phyloP scores from a whole-genome alignment of 1,140 invertebrate genomes.

The Octopus sinensis region DNA sequence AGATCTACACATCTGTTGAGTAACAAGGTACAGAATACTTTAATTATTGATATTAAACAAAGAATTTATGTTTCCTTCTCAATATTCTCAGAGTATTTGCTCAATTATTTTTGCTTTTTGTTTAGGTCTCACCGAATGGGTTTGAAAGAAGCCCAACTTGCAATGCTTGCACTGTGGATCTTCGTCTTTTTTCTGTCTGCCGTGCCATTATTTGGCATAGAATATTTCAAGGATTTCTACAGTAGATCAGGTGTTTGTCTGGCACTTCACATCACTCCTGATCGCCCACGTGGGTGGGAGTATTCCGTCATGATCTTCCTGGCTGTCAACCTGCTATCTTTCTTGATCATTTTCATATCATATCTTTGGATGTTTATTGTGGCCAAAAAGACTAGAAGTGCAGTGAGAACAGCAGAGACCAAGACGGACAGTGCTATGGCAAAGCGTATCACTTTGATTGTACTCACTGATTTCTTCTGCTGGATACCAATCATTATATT shows the following conservation, averaged over 20 bases:
- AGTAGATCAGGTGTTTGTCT: conserved; percentile 65
- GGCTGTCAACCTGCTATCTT: conserved; percentile 61
- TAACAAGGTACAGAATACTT: too few relatives aligned
- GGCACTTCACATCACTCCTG: conserved; percentile 63
- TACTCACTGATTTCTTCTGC: conserved; percentile 63
- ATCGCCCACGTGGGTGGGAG: conserved; percentile 64
- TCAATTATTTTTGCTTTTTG: conserved; percentile 15
- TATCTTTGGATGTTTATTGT: conserved; percentile 64
- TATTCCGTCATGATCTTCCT: conserved; percentile 65
- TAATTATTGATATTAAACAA: too few relatives aligned
- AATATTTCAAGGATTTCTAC: conserved; percentile 63
- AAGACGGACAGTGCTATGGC: conserved; percentile 61
- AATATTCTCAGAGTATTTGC: too few relatives aligned
- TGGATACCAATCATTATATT: conserved; percentile 64
- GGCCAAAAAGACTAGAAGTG: conserved; percentile 59
- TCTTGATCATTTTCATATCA: conserved; percentile 61
- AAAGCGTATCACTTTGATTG: conserved; percentile 62
- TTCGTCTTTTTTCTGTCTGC: conserved; percentile 57
- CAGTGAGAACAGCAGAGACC: conserved; percentile 50
- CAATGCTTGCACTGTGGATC: conserved; percentile 61
- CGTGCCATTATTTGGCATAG: conserved; percentile 57
- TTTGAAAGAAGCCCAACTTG: conserved; percentile 54
- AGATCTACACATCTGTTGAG: too few relatives aligned
- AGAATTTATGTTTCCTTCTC: too few relatives aligned
- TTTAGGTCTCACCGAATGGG: conserved; percentile 54